A percentile compares a stretch with the other conserved stretches of the same genome.
These are phyloP conservation scores for Rafetus swinhoei DNA, from an alignment of 2,113 vertebrate species.

Conservation along the genomic window DNA sequence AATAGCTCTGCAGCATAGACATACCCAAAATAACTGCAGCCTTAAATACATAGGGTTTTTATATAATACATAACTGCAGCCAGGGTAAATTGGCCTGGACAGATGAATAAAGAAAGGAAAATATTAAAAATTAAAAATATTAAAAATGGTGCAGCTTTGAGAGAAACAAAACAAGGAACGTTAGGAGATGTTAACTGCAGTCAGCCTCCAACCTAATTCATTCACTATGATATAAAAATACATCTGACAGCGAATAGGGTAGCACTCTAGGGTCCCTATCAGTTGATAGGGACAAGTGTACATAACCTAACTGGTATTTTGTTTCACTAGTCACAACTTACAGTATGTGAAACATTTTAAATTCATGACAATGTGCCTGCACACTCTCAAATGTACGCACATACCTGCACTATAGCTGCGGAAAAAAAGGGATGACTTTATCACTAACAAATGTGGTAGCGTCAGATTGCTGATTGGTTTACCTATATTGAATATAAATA, in stretches of 20 bases:
- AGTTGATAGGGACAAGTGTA: not conserved
- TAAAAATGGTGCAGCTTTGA: not conserved
- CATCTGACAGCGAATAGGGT: not conserved
- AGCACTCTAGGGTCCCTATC: not conserved
- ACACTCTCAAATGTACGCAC: no score
- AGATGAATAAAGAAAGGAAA: not conserved
- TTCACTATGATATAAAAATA: not conserved
- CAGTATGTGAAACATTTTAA: not conserved
- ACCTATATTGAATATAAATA: not conserved
- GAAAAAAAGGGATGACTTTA: not conserved
- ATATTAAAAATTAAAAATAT: not conserved
- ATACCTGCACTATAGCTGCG: not conserved
- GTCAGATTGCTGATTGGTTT: not conserved
- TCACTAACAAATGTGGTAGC: not conserved
- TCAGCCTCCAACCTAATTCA: not conserved
- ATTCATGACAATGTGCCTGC: not conserved
- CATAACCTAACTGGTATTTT: not conserved
- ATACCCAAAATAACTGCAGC: not conserved
- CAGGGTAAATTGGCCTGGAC: not conserved
- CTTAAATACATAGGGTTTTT: not conserved
- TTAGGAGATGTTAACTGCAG: not conserved
- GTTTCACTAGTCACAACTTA: not conserved
- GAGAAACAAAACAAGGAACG: not conserved
- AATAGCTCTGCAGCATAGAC: no score
- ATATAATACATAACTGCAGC: no score